phyloP scores from a whole-genome alignment of 2,113 vertebrate species.

The Xiphophorus maculatus region DNA sequence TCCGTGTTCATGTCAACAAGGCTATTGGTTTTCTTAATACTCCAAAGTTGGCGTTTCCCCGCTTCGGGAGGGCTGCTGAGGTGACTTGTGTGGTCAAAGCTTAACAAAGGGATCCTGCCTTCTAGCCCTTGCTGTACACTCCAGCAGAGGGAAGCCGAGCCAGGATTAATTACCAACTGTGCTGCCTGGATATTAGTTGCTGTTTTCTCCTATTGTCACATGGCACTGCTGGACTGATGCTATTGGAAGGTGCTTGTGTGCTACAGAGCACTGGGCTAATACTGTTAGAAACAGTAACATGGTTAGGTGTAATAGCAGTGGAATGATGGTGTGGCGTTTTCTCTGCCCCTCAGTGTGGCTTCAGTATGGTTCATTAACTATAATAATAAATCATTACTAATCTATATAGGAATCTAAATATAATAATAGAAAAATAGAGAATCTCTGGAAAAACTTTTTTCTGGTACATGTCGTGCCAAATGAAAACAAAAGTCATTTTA shows the following conservation, averaged over 20 bases:
- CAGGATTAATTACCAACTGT: constrained; percentile 83
- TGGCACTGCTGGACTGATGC: constrained; percentile 50
- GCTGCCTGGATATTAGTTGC: constrained; percentile 77
- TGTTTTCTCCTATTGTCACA: constrained; percentile 74
- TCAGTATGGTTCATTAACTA: constrained; percentile 42
- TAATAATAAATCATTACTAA: constrained; percentile 26
- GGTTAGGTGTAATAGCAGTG: constrained; percentile 48
- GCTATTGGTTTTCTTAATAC: constrained; percentile 99
- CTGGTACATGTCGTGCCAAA: background rate
- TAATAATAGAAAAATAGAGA: background rate
- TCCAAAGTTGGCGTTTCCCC: constrained; percentile 95
- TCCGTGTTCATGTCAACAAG: constrained; percentile 99
- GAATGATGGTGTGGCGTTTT: constrained; percentile 39
- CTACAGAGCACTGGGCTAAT: constrained; percentile 51
- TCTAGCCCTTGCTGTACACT: constrained; percentile 75
- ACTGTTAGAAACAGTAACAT: constrained; percentile 61
- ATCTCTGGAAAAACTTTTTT: background rate
- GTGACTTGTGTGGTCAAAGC: constrained; percentile 94
- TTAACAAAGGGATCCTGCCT: constrained; percentile 91
- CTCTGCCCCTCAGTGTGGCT: constrained; percentile 31
- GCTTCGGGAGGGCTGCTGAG: constrained; percentile 83
- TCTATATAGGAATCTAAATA: constrained; percentile 1
- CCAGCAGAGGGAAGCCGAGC: constrained; percentile 67
- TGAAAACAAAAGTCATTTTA: background rate
- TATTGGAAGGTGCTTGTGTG: constrained; percentile 53